A percentile compares a stretch with the other conserved stretches of the same genome.
Conservation (phyloP, 2,888 invertebrate genomes). For the Troides helena region DNA sequence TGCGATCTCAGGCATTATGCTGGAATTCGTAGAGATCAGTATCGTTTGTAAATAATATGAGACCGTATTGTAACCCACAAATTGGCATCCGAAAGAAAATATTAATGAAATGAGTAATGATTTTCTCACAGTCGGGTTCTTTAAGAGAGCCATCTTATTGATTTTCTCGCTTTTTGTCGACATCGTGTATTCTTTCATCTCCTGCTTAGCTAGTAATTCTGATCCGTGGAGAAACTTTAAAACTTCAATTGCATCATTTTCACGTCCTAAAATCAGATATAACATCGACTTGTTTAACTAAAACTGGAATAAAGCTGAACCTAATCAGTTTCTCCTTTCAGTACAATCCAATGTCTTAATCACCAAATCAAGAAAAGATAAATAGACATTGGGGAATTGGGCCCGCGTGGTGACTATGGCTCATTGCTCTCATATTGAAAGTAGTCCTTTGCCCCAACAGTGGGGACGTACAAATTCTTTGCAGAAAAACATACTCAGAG, state of each 20-base stretch:
- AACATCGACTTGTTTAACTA: too few relatives aligned
- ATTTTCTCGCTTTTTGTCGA: slow-evolving; percentile 32
- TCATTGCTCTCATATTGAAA: too few relatives aligned
- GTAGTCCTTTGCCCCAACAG: too few relatives aligned
- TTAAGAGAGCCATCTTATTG: slow-evolving; percentile 37
- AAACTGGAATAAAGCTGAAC: too few relatives aligned
- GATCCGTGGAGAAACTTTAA: slow-evolving; percentile 53
- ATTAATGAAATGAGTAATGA: slow-evolving; percentile 42
- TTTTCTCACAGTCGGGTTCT: slow-evolving; percentile 31
- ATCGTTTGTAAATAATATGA: slow-evolving; percentile 58
- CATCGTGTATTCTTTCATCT: slow-evolving; percentile 51
- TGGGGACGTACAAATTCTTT: too few relatives aligned
- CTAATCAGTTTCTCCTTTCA: too few relatives aligned
- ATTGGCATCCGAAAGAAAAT: slow-evolving; percentile 40
- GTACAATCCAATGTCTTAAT: too few relatives aligned
- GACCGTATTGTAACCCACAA: slow-evolving; percentile 54
- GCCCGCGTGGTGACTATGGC: too few relatives aligned
- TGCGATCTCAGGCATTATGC: slow-evolving; percentile 48
- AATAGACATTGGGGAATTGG: too few relatives aligned
- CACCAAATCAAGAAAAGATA: too few relatives aligned
- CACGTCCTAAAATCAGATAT: slow-evolving; percentile 43
- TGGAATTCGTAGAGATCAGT: slow-evolving; percentile 54
- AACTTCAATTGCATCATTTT: slow-evolving; percentile 48
- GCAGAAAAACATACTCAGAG: too few relatives aligned
- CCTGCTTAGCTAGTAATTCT: slow-evolving; percentile 47